These are phyloP conservation scores for Sardina pilchardus DNA, from an alignment of 2,113 vertebrate species.

Conservation along the genomic window DNA sequence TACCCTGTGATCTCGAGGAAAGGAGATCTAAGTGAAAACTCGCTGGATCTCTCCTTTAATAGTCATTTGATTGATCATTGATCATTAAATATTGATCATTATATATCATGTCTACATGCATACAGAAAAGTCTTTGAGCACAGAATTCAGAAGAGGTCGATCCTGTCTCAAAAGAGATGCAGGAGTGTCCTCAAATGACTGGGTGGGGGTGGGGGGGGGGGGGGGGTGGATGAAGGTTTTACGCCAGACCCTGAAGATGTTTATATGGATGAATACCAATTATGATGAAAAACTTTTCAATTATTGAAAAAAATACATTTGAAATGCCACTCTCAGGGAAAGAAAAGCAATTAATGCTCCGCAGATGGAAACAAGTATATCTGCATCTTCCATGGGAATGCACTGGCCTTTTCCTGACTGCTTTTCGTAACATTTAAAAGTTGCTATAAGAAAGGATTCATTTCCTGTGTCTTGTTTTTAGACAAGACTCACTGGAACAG, in stretches of 20 bases:
- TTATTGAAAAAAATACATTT: not conserved
- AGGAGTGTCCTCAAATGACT: not conserved
- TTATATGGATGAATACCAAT: slow-evolving; percentile 7
- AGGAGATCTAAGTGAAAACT: too few species aligned
- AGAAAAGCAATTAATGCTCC: not conserved
- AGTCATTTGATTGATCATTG: too few species aligned
- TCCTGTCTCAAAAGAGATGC: not conserved
- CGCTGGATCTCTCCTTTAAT: too few species aligned
- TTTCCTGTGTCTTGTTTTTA: not conserved
- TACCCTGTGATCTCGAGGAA: too few species aligned
- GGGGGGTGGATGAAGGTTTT: not conserved
- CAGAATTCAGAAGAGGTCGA: not conserved
- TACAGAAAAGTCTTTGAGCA: not conserved
- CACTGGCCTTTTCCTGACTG: not conserved
- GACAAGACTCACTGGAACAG: not conserved
- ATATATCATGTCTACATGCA: too few species aligned
- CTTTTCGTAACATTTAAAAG: slow-evolving; percentile 4
- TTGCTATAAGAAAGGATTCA: not conserved
- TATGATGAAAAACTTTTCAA: not conserved
- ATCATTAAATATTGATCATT: too few species aligned
- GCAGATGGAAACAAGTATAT: not conserved
- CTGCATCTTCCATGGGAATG: not conserved
- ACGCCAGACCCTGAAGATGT: not conserved
- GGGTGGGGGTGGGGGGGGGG: too few species aligned
- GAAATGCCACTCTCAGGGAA: not conserved